Conservation (phyloP, 2,113 vertebrate species). For the Indicator indicator region DNA sequence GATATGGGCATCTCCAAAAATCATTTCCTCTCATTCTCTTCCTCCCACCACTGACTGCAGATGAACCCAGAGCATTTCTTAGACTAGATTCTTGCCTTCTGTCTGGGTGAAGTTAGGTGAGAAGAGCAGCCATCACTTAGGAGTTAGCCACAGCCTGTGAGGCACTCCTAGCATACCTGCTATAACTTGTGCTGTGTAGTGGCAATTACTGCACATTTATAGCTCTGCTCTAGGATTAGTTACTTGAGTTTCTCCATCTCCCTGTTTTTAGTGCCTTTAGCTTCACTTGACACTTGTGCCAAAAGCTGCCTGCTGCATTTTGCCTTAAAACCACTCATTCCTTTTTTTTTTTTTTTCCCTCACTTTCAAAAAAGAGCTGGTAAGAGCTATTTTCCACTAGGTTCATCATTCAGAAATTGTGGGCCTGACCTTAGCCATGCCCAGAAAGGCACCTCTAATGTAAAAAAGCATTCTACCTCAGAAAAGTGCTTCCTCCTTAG, state of each 20-base stretch:
- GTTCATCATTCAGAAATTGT: not conserved
- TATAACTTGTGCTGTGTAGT: not conserved
- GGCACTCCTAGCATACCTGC: not conserved
- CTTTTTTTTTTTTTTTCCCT: not conserved
- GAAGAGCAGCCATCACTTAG: not conserved
- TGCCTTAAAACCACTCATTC: not conserved
- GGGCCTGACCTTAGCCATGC: not conserved
- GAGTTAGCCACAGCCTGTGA: not conserved
- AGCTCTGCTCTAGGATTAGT: not conserved
- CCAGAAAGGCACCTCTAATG: not conserved
- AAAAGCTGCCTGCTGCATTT: not conserved
- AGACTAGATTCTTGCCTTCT: not conserved
- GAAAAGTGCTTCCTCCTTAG: not conserved
- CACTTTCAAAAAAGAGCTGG: not conserved
- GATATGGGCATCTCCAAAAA: not conserved
- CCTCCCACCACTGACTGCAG: not conserved
- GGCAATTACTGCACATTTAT: constrained; percentile 7
- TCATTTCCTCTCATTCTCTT: not conserved
- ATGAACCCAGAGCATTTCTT: not conserved
- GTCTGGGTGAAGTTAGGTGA: not conserved
- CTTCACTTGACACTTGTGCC: not conserved
- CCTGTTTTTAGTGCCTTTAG: not conserved
- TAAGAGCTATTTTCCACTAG: not conserved
- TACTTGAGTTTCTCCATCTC: not conserved
- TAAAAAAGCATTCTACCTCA: not conserved